These are phyloP conservation scores for Zenarchopterus dispar DNA, from an alignment of 2,797 vertebrate genomes.

Conservation along the genomic window DNA sequence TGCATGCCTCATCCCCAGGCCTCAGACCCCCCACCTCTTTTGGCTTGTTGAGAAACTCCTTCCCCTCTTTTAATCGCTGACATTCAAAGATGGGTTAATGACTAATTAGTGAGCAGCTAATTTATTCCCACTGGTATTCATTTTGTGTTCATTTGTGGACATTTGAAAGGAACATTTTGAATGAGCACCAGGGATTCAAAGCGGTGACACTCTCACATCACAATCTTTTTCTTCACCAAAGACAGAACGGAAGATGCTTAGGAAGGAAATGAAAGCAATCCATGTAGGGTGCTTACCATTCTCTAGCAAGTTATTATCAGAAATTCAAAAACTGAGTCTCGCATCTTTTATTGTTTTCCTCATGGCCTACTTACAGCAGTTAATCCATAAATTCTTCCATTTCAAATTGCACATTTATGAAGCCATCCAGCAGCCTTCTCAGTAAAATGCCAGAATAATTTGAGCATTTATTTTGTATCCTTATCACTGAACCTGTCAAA, in stretches of 20 bases:
- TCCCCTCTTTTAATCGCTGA: conserved; percentile 60
- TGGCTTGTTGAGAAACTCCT: conserved; percentile 47
- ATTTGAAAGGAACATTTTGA: conserved; percentile 72
- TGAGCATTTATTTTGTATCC: conserved; percentile 4
- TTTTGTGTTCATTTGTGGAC: conserved; percentile 77
- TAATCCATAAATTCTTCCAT: conserved; percentile 63
- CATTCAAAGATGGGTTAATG: conserved; percentile 73
- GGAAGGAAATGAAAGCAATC: conserved; percentile 59
- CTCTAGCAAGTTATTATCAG: conserved; percentile 69
- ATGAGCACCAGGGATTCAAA: conserved; percentile 64
- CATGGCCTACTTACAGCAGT: conserved; percentile 69
- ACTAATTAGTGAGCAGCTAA: conserved; percentile 79
- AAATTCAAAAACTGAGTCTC: conserved; percentile 54
- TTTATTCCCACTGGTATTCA: conserved; percentile 78
- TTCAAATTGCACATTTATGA: conserved; percentile 32
- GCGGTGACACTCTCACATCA: conserved; percentile 49
- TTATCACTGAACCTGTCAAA: neutral
- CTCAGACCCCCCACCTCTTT: conserved; percentile 29
- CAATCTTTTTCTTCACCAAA: conserved; percentile 33
- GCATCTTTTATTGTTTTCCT: conserved; percentile 63
- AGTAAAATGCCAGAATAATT: conserved; percentile 19
- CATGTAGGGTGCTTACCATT: conserved; percentile 53
- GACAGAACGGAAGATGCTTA: conserved; percentile 31
- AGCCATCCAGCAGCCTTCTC: conserved; percentile 26
- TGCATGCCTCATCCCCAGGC: conserved; percentile 28